phyloP scores from a whole-genome alignment of 2,113 vertebrate genomes.

The Lynx canadensis region DNA sequence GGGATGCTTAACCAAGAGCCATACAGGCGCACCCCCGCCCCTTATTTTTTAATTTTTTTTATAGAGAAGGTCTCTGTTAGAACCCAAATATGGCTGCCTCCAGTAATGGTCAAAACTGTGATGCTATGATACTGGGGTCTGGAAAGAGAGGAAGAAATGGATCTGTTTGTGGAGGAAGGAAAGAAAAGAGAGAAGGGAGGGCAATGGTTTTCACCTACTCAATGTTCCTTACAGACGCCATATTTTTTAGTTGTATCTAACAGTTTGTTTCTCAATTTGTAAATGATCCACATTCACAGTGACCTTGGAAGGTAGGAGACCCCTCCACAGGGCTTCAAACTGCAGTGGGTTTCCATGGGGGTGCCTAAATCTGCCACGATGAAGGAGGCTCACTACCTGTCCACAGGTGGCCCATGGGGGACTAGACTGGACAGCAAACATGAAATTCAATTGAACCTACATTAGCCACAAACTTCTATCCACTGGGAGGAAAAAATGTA shows the following conservation, averaged over 20 bases:
- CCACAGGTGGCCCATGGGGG: background rate
- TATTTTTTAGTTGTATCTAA: background rate
- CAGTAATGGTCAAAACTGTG: background rate
- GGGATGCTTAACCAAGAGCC: background rate
- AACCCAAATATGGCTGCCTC: background rate
- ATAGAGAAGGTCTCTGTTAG: background rate
- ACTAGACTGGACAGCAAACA: background rate
- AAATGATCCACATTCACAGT: background rate
- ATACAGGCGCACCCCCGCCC: background rate
- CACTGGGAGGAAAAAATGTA: background rate
- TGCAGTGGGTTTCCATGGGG: accelerated
- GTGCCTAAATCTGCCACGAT: background rate
- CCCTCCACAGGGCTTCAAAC: background rate
- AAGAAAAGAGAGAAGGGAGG: background rate
- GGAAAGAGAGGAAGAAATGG: background rate
- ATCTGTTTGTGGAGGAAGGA: background rate
- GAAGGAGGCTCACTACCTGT: background rate
- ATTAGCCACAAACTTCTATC: background rate
- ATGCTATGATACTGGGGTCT: background rate
- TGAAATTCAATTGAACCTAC: background rate
- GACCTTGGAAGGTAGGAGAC: background rate
- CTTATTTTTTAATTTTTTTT: background rate
- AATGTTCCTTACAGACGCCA: background rate
- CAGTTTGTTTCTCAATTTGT: background rate
- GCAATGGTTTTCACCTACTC: background rate